These are phyloP conservation scores for Catocala nupta DNA, from an alignment of 2,888 invertebrate species.

Conservation along the genomic window DNA sequence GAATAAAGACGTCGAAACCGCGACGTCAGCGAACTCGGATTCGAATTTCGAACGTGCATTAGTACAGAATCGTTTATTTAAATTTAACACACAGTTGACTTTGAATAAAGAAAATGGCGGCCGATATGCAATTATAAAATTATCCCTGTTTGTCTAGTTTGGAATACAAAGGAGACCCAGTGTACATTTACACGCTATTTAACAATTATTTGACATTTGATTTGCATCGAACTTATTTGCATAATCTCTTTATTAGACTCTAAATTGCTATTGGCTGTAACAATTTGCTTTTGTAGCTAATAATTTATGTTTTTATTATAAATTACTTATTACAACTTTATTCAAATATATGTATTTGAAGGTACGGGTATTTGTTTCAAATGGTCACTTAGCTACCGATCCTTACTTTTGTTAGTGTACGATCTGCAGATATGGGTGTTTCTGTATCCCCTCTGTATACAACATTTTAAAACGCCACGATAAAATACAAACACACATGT, in stretches of 20 bases:
- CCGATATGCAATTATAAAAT: conserved; percentile 75
- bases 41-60: conserved; percentile 72
- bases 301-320: conserved; percentile 45
- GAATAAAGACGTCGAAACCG: conserved; percentile 84
- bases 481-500: too few species aligned
- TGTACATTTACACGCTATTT: conserved; percentile 82
- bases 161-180: conserved; percentile 63
- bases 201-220: conserved; percentile 76
- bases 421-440: too few species aligned
- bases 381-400: too few species aligned
- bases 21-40: conserved; percentile 76
- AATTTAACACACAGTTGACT: conserved; percentile 85
- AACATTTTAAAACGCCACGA: too few species aligned
- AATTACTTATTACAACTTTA: conserved; percentile 2
- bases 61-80: conserved; percentile 78
- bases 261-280: conserved; percentile 62
- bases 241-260: conserved; percentile 72
- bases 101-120: conserved; percentile 70
- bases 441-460: too few species aligned
- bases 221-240: conserved; percentile 69
- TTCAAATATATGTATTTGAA: not conserved
- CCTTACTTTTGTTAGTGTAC: too few species aligned
- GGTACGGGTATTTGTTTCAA: too few species aligned
- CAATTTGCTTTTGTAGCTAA: conserved; percentile 58
- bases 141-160: conserved; percentile 73